Evolutionary conservation across 2,113 vertebrate species (phyloP), one percentile per base, ranked within the genome.

Genomic region (Spheniscus mendiculus): DNA sequence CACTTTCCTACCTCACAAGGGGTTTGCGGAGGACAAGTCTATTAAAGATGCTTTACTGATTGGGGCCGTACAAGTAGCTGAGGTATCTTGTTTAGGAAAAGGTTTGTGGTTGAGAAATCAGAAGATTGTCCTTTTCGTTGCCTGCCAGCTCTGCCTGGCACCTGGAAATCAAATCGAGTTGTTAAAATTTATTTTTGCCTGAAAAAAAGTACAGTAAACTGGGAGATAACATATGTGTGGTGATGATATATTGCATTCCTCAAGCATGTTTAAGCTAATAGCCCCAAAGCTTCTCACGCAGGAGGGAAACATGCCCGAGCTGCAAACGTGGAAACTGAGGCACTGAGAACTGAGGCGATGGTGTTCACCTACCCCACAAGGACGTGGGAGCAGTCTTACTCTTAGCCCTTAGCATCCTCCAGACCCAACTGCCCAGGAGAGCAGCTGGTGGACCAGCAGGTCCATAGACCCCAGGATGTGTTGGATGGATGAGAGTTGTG

Each of bases 21-120:
- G 50, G 25, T 70, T 74, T 90, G 83, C 14, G 6, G 69, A 95
- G 88, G 32, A 90, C 66, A 69, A 93, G 77, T 87, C 96, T 95
- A 69, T 96, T 96, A 94, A 71, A 96, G 95, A 96, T 96, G 72
- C 56, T 84, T 36, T 63, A 17, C 89, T 79, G 97, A 96, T 95
- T 92, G 76, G 80, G 80, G 42, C 78, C 16, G 0, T 38, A 4
- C 55, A 27, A 50, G 83, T 1, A 53, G 79, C 87, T 40, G 78
- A 80, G 83, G 47, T 56, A 32, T 52, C 73, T 83, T 23, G 62
- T 90, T 88, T 70, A 81, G 47, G 67, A 56, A 38, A 92, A 92
- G 63, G 55, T 81, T 78, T 84, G 72, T 6, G 1, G 76, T 30
- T 21, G 81, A 3, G 15, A 78, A 87, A 95, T 89, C 69, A 50